Evolutionary conservation across 2,113 vertebrate genomes (phyloP).

Genomic region (Hepsetus odoe): DNA sequence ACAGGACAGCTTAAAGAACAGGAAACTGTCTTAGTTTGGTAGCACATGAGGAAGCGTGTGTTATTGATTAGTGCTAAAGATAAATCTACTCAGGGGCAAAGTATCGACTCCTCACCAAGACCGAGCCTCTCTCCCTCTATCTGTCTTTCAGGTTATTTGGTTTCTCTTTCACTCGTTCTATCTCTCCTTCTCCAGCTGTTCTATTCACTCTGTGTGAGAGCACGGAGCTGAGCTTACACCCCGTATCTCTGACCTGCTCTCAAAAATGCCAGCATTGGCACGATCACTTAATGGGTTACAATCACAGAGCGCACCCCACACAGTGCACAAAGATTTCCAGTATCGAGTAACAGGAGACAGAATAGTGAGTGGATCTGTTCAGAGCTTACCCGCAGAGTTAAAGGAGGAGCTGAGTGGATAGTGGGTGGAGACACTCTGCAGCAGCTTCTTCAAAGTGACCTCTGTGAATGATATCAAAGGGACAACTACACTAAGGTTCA

Average conservation of each 20-base stretch:
- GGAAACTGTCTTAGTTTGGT: background rate
- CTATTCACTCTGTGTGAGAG: background rate
- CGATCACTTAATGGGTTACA: conserved; percentile 4
- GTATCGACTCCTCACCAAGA: conserved; percentile 9
- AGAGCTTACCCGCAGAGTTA: conserved; percentile 48
- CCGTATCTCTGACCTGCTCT: conserved; percentile 7
- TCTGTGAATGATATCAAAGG: conserved; percentile 27
- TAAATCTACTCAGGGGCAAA: conserved; percentile 41
- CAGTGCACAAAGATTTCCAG: conserved; percentile 11
- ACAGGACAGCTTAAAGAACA: background rate
- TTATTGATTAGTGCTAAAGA: conserved; percentile 55
- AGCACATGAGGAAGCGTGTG: conserved; percentile 26
- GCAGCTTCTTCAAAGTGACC: conserved; percentile 26
- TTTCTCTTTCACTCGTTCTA: conserved; percentile 7
- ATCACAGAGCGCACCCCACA: too few relatives aligned
- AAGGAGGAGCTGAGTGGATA: conserved; percentile 42
- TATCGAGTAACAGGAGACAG: conserved; percentile 25
- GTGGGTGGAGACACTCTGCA: conserved; percentile 18
- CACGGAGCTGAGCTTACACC: background rate
- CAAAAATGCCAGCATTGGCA: conserved; percentile 8
- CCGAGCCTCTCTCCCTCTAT: background rate
- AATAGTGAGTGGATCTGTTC: conserved; percentile 28
- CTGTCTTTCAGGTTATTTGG: background rate
- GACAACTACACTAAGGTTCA: background rate
- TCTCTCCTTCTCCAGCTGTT: conserved; percentile 12